A percentile compares a stretch with the other conserved stretches of the same genome.
These are phyloP conservation scores for Tholera decimalis DNA, from an alignment of 2,888 invertebrate genomes.

Conservation along the genomic window DNA sequence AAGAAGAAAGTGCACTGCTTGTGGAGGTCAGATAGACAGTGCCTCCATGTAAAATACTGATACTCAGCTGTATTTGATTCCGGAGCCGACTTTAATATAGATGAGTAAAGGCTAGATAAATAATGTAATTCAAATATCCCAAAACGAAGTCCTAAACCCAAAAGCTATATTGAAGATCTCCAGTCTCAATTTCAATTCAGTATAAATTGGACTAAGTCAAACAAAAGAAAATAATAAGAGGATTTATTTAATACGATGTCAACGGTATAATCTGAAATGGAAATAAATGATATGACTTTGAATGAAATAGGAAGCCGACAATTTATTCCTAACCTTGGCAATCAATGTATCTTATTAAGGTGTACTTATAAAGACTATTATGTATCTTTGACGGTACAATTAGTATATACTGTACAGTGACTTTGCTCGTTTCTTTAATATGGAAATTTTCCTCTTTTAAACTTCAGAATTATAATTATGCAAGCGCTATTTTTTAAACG, in stretches of 20 bases:
- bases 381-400: slow-evolving; percentile 1
- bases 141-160: not conserved
- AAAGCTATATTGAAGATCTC: not conserved
- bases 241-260: not conserved
- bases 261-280: not conserved
- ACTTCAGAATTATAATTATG: not conserved
- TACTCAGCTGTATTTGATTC: too few species aligned
- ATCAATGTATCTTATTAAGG: slow-evolving; percentile 7
- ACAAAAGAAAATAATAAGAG: not conserved
- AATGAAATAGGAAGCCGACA: slow-evolving; percentile 3
- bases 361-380: not conserved
- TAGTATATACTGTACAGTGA: not conserved
- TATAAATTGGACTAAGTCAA: not conserved
- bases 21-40: too few species aligned
- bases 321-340: slow-evolving; percentile 28
- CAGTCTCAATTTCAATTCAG: not conserved
- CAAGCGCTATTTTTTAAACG: too few species aligned
- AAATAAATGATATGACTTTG: slow-evolving; percentile 15
- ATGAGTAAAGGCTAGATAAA: too few species aligned
- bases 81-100: too few species aligned
- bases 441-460: not conserved
- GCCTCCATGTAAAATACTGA: too few species aligned
- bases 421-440: not conserved
- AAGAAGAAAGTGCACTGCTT: too few species aligned
- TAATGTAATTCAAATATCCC: too few species aligned